Evolutionary conservation across 2,797 vertebrate species (phyloP).

Genomic region (Cirrhinus molitorella): DNA sequence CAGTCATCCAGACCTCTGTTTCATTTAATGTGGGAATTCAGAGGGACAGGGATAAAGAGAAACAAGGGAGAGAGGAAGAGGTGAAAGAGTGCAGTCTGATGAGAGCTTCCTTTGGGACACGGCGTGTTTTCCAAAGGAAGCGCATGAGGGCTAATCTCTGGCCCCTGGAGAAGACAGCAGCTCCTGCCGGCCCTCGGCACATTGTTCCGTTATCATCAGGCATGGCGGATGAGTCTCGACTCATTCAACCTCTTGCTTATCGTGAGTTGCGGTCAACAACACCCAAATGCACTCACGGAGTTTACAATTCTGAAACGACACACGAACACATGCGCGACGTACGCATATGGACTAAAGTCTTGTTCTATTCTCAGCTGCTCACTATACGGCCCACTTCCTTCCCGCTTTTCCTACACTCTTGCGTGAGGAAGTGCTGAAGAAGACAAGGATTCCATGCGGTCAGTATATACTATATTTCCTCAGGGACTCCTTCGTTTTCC

Average conservation of each 20-base stretch:
- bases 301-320: background rate
- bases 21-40: constrained; percentile 65
- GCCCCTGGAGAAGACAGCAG: constrained; percentile 77
- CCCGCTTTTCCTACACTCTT: constrained; percentile 65
- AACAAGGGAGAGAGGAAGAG: constrained; percentile 83
- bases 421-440: constrained; percentile 73
- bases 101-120: constrained; percentile 82
- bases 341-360: constrained; percentile 6
- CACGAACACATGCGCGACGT: background rate
- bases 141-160: constrained; percentile 89
- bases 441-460: constrained; percentile 57
- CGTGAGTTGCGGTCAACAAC: constrained; percentile 41
- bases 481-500: constrained; percentile 60
- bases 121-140: constrained; percentile 89
- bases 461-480: constrained; percentile 79
- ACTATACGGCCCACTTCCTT: constrained; percentile 70
- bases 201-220: constrained; percentile 83
- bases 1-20: constrained; percentile 73
- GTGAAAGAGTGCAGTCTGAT: constrained; percentile 89
- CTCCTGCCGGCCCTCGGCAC: constrained; percentile 73
- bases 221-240: constrained; percentile 73
- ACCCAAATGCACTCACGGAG: background rate
- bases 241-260: constrained; percentile 70
- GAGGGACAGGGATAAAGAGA: constrained; percentile 55
- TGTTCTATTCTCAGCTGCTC: constrained; percentile 26